Conservation (phyloP, 2,113 vertebrate genomes). For the Melanotaenia duboulayi region DNA sequence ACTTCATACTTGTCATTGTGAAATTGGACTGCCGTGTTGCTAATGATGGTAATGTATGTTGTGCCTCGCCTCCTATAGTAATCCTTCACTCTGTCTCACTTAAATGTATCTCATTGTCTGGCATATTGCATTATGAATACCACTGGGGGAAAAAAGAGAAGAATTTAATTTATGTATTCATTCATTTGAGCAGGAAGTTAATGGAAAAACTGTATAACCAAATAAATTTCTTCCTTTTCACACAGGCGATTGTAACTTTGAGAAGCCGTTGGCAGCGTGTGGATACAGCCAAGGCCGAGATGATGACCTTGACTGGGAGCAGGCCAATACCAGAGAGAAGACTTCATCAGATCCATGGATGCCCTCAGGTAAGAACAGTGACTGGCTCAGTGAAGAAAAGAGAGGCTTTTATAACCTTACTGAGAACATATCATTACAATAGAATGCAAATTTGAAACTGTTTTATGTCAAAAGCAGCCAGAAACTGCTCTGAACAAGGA, state of each 20-base stretch:
- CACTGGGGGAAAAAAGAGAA: slow-evolving; percentile 33
- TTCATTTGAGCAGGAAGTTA: slow-evolving; percentile 73
- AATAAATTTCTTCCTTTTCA: slow-evolving; percentile 60
- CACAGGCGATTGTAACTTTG: slow-evolving; percentile 94
- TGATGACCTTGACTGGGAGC: slow-evolving; percentile 96
- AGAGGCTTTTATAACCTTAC: slow-evolving; percentile 6
- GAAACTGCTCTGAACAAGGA: not conserved
- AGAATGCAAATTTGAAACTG: slow-evolving; percentile 22
- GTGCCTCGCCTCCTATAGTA: slow-evolving; percentile 63
- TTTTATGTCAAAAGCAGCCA: not conserved
- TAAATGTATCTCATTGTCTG: slow-evolving; percentile 80
- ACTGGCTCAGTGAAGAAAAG: slow-evolving; percentile 4
- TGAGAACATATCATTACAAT: slow-evolving; percentile 11
- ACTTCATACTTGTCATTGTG: slow-evolving; percentile 83
- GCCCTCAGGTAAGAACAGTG: slow-evolving; percentile 88
- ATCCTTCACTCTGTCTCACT: slow-evolving; percentile 82
- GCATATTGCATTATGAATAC: slow-evolving; percentile 78
- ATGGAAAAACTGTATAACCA: slow-evolving; percentile 67
- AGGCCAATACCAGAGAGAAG: slow-evolving; percentile 86
- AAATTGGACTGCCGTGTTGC: slow-evolving; percentile 78
- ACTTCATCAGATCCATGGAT: slow-evolving; percentile 89
- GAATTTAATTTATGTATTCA: slow-evolving; percentile 73
- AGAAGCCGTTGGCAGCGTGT: slow-evolving; percentile 88
- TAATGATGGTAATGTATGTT: slow-evolving; percentile 83
- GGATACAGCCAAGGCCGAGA: slow-evolving; percentile 94